phyloP scores from a whole-genome alignment of 2,888 invertebrate genomes.

The Ceriagrion tenellum region DNA sequence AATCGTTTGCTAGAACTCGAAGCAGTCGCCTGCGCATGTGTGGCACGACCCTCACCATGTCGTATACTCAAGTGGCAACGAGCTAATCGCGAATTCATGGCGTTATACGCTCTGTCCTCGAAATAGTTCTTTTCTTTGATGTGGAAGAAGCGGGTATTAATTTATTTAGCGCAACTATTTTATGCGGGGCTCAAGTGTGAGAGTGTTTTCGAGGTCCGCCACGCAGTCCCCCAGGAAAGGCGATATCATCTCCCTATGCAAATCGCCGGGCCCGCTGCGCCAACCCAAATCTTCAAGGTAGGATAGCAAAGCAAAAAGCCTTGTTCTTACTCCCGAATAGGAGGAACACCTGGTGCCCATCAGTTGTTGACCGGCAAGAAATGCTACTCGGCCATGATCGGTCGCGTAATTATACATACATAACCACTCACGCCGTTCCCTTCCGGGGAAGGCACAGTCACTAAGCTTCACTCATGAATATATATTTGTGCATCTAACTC shows the following conservation, averaged over 20 bases:
- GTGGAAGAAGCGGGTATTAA: not conserved
- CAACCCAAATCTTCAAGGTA: not conserved
- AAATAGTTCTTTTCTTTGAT: not conserved
- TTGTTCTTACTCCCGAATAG: not conserved
- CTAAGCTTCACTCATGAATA: too few species aligned
- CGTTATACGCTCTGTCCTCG: not conserved
- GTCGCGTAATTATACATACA: too few species aligned
- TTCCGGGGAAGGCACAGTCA: too few species aligned
- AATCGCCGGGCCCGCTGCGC: not conserved
- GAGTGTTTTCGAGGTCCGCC: slow-evolving; percentile 8
- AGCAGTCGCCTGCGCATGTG: not conserved
- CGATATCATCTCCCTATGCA: slow-evolving; percentile 2
- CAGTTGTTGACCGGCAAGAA: not conserved
- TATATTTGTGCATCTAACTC: too few species aligned
- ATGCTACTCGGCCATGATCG: not conserved
- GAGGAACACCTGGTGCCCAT: not conserved
- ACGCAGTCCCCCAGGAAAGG: not conserved
- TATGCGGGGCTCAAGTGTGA: not conserved
- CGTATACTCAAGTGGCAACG: not conserved
- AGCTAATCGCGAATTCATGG: not conserved
- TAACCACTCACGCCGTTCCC: too few species aligned
- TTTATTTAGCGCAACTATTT: not conserved
- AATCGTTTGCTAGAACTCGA: not conserved
- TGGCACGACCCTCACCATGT: not conserved
- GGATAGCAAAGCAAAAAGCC: not conserved